Evolutionary conservation across 2,113 vertebrate genomes (phyloP).

Genomic region (Sylvicapra grimmia): DNA sequence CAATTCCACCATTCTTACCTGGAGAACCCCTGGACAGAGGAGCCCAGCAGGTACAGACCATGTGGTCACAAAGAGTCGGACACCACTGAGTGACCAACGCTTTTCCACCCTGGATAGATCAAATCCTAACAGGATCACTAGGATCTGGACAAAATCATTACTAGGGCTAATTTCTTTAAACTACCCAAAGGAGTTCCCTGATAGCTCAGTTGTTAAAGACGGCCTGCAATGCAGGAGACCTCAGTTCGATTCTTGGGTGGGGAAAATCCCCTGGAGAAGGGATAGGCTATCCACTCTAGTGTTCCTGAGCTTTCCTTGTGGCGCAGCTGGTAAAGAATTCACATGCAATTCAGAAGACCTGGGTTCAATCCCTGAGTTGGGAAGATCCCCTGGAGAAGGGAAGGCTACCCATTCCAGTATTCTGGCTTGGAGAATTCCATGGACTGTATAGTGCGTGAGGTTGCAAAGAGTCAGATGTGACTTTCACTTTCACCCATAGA

Average conservation of each 20-base stretch:
- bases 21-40: background rate
- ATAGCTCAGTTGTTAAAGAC: background rate
- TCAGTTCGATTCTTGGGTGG: background rate
- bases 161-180: background rate
- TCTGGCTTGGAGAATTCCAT: background rate
- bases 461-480: rapidly evolving
- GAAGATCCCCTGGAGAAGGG: background rate
- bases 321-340: background rate
- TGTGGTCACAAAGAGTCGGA: background rate
- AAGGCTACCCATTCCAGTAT: background rate
- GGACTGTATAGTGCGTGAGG: rapidly evolving
- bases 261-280: background rate
- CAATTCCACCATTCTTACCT: background rate
- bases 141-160: background rate
- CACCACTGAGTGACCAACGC: background rate
- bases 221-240: background rate
- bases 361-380: background rate
- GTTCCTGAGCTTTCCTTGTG: background rate
- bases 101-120: background rate
- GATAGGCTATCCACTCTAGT: background rate
- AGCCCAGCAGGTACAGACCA: background rate
- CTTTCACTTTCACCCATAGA: background rate
- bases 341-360: background rate
- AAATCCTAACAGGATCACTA: background rate
- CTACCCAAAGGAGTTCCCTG: background rate